These are phyloP conservation scores for Dolichopus griseipennis DNA, from an alignment of 2,888 invertebrate species.

Conservation along the genomic window DNA sequence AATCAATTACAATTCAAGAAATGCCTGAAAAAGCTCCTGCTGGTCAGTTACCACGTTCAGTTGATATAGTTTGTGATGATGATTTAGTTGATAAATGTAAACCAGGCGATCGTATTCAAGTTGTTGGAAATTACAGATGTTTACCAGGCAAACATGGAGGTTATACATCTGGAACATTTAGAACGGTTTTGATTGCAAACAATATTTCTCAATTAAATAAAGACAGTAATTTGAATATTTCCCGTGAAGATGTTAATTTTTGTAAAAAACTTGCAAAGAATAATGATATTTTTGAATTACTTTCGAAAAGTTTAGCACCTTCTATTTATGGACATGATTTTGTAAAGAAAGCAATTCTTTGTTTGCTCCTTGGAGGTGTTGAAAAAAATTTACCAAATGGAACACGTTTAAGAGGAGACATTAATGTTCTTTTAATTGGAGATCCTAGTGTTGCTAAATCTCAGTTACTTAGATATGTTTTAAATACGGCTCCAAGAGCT, in stretches of 20 bases:
- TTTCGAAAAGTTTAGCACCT: constrained; percentile 89
- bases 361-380: constrained; percentile 86
- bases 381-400: constrained; percentile 91
- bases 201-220: constrained; percentile 85
- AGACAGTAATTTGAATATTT: constrained; percentile 67
- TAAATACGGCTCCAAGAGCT: constrained; percentile 89
- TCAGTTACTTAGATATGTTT: constrained; percentile 85
- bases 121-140: constrained; percentile 90
- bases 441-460: constrained; percentile 99
- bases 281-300: constrained; percentile 75
- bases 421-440: constrained; percentile 89
- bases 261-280: constrained; percentile 74
- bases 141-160: constrained; percentile 88
- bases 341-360: constrained; percentile 93
- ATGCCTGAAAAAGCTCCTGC: constrained; percentile 99
- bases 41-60: constrained; percentile 88
- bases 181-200: constrained; percentile 89
- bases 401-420: constrained; percentile 78
- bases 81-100: constrained; percentile 93
- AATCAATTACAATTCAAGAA: constrained; percentile 94
- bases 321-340: constrained; percentile 96
- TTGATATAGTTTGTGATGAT: constrained; percentile 91
- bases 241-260: constrained; percentile 76
- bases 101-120: constrained; percentile 94
- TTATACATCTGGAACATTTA: constrained; percentile 83